phyloP scores from a whole-genome alignment of 2,113 vertebrate genomes.

The Nymphicus hollandicus region DNA sequence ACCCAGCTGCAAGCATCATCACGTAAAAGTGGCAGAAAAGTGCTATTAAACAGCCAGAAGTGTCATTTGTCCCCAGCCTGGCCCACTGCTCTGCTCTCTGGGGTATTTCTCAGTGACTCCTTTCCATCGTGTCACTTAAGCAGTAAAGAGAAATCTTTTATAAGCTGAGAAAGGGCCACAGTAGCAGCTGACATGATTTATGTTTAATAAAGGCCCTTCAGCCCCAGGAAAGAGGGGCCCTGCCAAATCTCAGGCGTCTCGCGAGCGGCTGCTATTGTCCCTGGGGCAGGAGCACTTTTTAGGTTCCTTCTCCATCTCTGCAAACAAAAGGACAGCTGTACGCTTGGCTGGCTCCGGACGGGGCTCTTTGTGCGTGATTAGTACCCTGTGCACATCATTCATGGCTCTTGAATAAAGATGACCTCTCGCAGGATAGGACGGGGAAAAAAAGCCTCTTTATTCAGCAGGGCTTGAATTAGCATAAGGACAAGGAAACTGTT shows the following conservation, averaged over 20 bases:
- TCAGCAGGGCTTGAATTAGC: slow-evolving; percentile 33
- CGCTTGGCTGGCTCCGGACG: slow-evolving; percentile 59
- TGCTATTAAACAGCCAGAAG: not conserved
- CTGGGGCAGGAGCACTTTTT: slow-evolving; percentile 45
- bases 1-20: not conserved
- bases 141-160: slow-evolving; percentile 39
- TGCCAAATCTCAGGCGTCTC: slow-evolving; percentile 60
- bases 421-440: slow-evolving; percentile 43
- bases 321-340: slow-evolving; percentile 70
- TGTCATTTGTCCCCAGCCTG: not conserved
- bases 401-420: slow-evolving; percentile 68
- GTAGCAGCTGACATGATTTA: slow-evolving; percentile 56
- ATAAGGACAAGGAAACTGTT: slow-evolving; percentile 8
- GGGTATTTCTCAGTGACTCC: not conserved
- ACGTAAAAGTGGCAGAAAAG: not conserved
- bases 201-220: slow-evolving; percentile 58
- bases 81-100: not conserved
- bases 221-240: slow-evolving; percentile 47
- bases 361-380: slow-evolving; percentile 55
- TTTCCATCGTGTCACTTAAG: slow-evolving; percentile 36
- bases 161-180: slow-evolving; percentile 37
- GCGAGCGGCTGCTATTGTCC: slow-evolving; percentile 25
- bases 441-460: slow-evolving; percentile 51
- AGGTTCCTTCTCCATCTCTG: slow-evolving; percentile 47
- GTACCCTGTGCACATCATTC: slow-evolving; percentile 60